A percentile compares a stretch with the other conserved stretches of the same genome.
Evolutionary conservation across 2,797 vertebrate species (phyloP).

Genomic region (Acrossocheilus wenchowensis): DNA sequence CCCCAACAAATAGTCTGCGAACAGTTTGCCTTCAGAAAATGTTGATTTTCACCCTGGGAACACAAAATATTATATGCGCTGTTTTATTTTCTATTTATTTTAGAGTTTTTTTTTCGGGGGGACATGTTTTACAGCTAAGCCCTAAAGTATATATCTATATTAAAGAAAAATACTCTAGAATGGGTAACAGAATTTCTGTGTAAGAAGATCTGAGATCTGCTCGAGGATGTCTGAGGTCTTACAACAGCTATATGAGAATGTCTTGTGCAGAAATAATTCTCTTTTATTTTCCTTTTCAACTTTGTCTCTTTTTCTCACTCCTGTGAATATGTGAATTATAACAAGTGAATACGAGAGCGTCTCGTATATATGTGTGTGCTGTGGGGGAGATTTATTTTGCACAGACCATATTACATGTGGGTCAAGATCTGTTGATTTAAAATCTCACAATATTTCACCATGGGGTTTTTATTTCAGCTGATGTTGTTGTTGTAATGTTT

Average conservation of each 20-base stretch:
- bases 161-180: not conserved
- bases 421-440: slow-evolving; percentile 40
- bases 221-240: slow-evolving; percentile 32
- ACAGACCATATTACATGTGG: not conserved
- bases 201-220: slow-evolving; percentile 31
- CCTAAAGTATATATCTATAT: not conserved
- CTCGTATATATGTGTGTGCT: slow-evolving; percentile 2
- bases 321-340: slow-evolving; percentile 37
- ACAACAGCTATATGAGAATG: slow-evolving; percentile 31
- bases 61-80: not conserved
- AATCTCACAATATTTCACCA: slow-evolving; percentile 26
- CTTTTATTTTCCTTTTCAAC: slow-evolving; percentile 41
- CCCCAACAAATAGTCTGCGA: not conserved
- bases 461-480: slow-evolving; percentile 21
- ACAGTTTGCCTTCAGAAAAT: not conserved
- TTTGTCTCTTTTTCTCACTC: slow-evolving; percentile 22
- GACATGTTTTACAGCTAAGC: not conserved
- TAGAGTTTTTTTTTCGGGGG: not conserved
- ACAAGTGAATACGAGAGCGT: slow-evolving; percentile 4
- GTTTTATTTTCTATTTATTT: slow-evolving; percentile 1
- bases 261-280: slow-evolving; percentile 35
- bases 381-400: slow-evolving; percentile 33
- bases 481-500: slow-evolving; percentile 35
- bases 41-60: not conserved
- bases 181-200: slow-evolving; percentile 9